phyloP scores from a whole-genome alignment of 2,113 vertebrate genomes.

The Crotalus horridus region DNA sequence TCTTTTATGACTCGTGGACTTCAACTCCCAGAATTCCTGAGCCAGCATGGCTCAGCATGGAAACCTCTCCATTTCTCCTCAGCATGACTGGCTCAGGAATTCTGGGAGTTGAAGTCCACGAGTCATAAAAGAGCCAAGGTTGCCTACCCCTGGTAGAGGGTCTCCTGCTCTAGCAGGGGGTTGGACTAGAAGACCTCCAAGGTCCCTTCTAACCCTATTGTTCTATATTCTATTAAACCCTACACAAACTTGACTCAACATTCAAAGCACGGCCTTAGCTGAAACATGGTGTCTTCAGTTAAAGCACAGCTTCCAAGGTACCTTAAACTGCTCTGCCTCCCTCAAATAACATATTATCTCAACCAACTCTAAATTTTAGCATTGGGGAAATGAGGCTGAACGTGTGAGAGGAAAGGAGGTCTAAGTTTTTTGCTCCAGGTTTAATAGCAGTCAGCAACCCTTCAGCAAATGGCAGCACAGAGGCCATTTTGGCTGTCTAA shows the following conservation, averaged over 20 bases:
- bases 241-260: not conserved
- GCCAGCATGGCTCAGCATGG: too few relatives aligned
- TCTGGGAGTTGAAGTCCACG: too few relatives aligned
- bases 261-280: not conserved
- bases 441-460: not conserved
- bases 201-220: too few relatives aligned
- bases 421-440: not conserved
- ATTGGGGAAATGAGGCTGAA: not conserved
- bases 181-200: too few relatives aligned
- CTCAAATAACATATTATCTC: not conserved
- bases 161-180: too few relatives aligned
- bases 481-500: not conserved
- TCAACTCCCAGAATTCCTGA: too few relatives aligned
- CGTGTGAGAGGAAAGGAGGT: not conserved
- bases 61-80: too few relatives aligned
- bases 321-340: not conserved
- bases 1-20: too few relatives aligned
- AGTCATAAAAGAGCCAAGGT: too few relatives aligned
- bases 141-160: too few relatives aligned
- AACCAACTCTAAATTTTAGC: not conserved
- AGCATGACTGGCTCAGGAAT: too few relatives aligned
- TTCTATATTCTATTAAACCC: too few relatives aligned
- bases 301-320: not conserved
- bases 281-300: not conserved
- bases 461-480: not conserved